Evolutionary conservation across 2,113 vertebrate genomes (phyloP).

Genomic region (chimpanzee (Pan troglodytes)): NHGRI_mPanTro3-v2.1_pri NC_072410.2:80567501-80568000

Average conservation of each 20-base stretch:
- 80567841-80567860: neutral
- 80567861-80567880: conserved; percentile 6
- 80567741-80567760: neutral
- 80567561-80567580: conserved; percentile 8
- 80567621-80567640: neutral
- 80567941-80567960: neutral
- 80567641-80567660: neutral
- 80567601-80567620: neutral
- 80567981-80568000: neutral
- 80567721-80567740: neutral
- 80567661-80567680: neutral
- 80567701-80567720: neutral
- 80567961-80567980: neutral
- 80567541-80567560: neutral
- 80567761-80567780: neutral
- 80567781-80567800: neutral
- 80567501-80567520: neutral
- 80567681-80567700: neutral
- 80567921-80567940: neutral
- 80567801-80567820: neutral
- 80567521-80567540: neutral
- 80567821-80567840: neutral
- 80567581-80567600: neutral
- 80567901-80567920: neutral
- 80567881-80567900: neutral